Evolutionary conservation across 2,113 vertebrate species (phyloP).

Genomic region (Scytalopus superciliaris): DNA sequence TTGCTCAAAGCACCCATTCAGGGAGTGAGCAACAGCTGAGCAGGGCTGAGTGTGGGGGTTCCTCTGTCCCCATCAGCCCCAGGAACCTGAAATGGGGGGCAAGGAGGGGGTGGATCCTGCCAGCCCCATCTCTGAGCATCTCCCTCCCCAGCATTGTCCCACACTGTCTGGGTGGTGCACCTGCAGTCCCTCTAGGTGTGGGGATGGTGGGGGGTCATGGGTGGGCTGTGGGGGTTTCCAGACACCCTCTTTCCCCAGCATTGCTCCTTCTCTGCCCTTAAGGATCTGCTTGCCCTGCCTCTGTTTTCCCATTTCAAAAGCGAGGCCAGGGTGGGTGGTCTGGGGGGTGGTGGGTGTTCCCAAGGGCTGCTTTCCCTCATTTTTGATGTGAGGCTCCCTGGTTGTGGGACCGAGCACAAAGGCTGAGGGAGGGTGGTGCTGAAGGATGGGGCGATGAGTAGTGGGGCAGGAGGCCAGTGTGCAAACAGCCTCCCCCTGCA

Average conservation of each 20-base stretch:
- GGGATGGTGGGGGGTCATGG: background rate
- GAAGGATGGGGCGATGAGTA: background rate
- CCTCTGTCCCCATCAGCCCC: background rate
- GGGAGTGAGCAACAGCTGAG: background rate
- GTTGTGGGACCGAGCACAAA: rapidly evolving
- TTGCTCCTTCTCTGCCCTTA: background rate
- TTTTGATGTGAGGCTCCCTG: background rate
- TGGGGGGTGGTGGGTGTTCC: background rate
- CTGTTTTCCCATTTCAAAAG: background rate
- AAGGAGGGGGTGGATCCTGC: background rate
- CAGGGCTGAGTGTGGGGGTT: background rate
- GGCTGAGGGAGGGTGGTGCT: background rate
- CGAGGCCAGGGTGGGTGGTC: rapidly evolving
- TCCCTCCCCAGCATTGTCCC: background rate
- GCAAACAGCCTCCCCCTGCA: background rate
- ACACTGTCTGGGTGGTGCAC: rapidly evolving
- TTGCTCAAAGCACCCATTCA: rapidly evolving
- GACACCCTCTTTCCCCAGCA: background rate
- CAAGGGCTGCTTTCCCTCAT: background rate
- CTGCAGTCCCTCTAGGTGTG: rapidly evolving
- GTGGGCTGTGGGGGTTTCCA: background rate
- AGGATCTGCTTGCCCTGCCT: background rate
- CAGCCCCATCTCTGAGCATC: background rate
- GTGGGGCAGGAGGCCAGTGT: background rate
- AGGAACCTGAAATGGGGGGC: rapidly evolving